Evolutionary conservation across 2,797 vertebrate species (phyloP).

Genomic region (Furcifer pardalis): DNA sequence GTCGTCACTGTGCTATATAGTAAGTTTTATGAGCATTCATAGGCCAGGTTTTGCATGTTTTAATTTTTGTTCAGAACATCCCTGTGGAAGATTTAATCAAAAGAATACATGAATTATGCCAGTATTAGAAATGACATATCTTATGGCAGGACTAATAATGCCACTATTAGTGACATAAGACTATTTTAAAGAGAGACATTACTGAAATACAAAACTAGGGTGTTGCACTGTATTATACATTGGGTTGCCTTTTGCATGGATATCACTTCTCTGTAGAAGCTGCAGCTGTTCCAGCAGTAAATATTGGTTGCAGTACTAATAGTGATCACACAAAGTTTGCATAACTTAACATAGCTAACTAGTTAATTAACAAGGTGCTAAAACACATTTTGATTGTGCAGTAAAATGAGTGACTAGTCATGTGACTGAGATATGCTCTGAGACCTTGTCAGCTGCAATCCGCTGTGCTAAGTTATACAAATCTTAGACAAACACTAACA

Average conservation of each 20-base stretch:
- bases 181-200: not conserved
- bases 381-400: too few species aligned
- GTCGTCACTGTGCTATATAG: too few species aligned
- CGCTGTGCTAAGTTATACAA: too few species aligned
- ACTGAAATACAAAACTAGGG: not conserved
- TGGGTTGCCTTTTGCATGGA: not conserved
- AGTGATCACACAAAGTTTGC: too few species aligned
- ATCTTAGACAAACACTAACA: too few species aligned
- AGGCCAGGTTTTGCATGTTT: not conserved
- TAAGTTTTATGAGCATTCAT: not conserved
- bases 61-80: not conserved
- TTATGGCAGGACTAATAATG: not conserved
- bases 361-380: too few species aligned
- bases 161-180: not conserved
- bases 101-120: not conserved
- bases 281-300: not conserved
- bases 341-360: too few species aligned
- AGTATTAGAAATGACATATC: not conserved
- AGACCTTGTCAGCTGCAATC: too few species aligned
- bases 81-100: not conserved
- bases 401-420: too few species aligned
- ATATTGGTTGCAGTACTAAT: too few species aligned
- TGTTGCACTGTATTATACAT: not conserved
- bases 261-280: not conserved
- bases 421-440: too few species aligned